Evolutionary conservation across 2,888 invertebrate species (phyloP).

Genomic region (Pediacus dermestoides): DNA sequence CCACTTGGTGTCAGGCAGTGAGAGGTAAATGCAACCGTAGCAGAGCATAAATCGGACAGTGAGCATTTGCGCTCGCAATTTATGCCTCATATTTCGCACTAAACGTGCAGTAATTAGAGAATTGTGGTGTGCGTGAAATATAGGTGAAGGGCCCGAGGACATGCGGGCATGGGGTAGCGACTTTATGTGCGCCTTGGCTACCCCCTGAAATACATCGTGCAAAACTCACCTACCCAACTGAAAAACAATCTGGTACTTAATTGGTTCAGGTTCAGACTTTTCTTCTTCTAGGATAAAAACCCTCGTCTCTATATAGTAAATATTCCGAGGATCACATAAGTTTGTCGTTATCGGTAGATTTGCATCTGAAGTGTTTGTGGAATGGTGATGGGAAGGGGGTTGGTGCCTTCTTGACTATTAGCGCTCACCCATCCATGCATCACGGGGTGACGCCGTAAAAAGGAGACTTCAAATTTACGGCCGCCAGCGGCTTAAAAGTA

Average conservation of each 20-base stretch:
- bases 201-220: too few species aligned
- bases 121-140: conserved; percentile 51
- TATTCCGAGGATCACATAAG: too few species aligned
- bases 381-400: conserved; percentile 20
- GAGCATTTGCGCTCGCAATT: conserved; percentile 48
- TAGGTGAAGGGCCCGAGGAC: conserved; percentile 45
- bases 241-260: too few species aligned
- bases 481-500: conserved; percentile 52
- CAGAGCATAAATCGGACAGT: conserved; percentile 45
- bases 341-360: conserved; percentile 23
- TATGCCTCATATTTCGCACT: conserved; percentile 51
- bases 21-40: conserved; percentile 30
- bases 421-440: conserved; percentile 43
- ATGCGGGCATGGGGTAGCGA: too few species aligned
- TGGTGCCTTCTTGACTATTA: conserved; percentile 28
- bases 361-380: conserved; percentile 28
- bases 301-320: too few species aligned
- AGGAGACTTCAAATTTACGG: conserved; percentile 51
- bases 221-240: too few species aligned
- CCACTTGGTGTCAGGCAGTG: conserved; percentile 31
- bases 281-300: too few species aligned
- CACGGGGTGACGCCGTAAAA: conserved; percentile 43
- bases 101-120: conserved; percentile 52
- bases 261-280: too few species aligned
- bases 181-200: too few species aligned